phyloP scores from a whole-genome alignment of 2,888 invertebrate species.

The Drosophila paracracens region DNA sequence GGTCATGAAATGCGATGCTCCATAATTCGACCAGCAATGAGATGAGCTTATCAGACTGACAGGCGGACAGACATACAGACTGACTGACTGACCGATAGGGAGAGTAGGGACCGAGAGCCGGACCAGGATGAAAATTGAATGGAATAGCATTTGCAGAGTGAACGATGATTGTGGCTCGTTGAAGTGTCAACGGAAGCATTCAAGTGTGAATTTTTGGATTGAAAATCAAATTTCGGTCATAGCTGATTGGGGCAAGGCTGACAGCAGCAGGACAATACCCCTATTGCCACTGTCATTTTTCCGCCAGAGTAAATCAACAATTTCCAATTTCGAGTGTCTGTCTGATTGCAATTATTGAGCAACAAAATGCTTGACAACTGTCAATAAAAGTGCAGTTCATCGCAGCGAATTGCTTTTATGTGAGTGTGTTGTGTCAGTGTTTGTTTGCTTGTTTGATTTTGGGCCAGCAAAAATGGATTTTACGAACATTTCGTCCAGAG shows the following conservation, averaged over 20 bases:
- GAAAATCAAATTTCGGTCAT: constrained; percentile 56
- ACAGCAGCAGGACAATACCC: constrained; percentile 22
- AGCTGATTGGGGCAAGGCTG: constrained; percentile 10
- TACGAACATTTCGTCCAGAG: background rate
- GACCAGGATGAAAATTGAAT: constrained; percentile 27
- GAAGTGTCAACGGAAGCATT: constrained; percentile 64
- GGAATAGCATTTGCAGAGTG: constrained; percentile 30
- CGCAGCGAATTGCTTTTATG: constrained; percentile 25
- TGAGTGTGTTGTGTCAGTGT: background rate
- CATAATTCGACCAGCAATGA: constrained; percentile 56
- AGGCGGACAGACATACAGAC: constrained; percentile 1
- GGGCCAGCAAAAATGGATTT: background rate
- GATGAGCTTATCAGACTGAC: constrained; percentile 20
- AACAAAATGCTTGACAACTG: constrained; percentile 58
- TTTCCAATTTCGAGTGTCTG: constrained; percentile 48
- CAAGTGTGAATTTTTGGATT: constrained; percentile 57
- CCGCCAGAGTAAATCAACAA: constrained; percentile 49
- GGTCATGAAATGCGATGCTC: constrained; percentile 51
- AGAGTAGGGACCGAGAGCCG: background rate
- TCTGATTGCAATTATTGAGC: constrained; percentile 68
- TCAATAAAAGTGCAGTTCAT: constrained; percentile 47
- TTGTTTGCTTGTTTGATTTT: background rate
- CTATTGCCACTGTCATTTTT: constrained; percentile 17
- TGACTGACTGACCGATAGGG: background rate
- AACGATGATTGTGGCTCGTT: constrained; percentile 35